Evolutionary conservation across 2,113 vertebrate species (phyloP).

Genomic region (Rhinogobius similis): DNA sequence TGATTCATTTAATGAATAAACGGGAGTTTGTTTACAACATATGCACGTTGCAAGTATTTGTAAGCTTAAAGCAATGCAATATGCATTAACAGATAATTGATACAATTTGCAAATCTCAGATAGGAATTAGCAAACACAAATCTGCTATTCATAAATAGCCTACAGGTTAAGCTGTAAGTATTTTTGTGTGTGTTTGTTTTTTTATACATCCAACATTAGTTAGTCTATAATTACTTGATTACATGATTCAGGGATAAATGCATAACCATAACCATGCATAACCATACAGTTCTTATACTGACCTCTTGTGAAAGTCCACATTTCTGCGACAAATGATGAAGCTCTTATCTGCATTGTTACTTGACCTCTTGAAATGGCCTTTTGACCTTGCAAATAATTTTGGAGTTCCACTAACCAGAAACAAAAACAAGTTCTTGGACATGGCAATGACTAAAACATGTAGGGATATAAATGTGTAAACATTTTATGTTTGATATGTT

Average conservation of each 20-base stretch:
- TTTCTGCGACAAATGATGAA: not conserved
- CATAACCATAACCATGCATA: no score
- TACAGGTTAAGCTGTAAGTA: not conserved
- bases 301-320: not conserved
- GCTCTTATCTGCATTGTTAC: no score
- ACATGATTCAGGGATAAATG: not conserved
- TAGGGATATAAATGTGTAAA: no score
- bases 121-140: not conserved
- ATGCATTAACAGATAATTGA: not conserved
- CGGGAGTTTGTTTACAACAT: not conserved
- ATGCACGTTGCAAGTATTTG: not conserved
- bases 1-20: conserved; percentile 5
- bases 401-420: not conserved
- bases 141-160: not conserved
- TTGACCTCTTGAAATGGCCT: not conserved
- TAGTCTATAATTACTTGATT: not conserved
- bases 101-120: not conserved
- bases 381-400: not conserved
- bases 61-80: not conserved
- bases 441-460: no score
- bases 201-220: no score
- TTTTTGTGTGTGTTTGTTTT: no score
- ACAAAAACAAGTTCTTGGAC: no score
- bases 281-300: no score
- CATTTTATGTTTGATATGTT: no score